These are phyloP conservation scores for Stegophylla sp. DNA, from an alignment of 2,888 invertebrate genomes.

Conservation along the genomic window DNA sequence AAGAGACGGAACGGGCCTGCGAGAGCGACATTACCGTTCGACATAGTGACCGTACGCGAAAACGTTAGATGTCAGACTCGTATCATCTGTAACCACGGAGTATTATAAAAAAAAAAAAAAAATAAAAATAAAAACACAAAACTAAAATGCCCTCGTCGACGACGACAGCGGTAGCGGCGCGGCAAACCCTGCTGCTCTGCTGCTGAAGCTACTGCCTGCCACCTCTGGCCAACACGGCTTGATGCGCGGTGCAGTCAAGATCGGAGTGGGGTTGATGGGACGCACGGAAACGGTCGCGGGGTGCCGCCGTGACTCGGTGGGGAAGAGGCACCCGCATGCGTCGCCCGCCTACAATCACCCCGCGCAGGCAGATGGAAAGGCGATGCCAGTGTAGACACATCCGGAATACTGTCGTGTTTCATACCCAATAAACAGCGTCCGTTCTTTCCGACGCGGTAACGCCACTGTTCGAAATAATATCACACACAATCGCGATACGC, in stretches of 20 bases:
- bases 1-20: neutral
- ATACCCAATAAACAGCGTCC: neutral
- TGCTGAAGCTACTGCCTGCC: conserved; percentile 2
- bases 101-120: conserved; percentile 7
- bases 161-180: neutral
- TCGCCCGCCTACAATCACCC: neutral
- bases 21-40: neutral
- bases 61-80: conserved; percentile 49
- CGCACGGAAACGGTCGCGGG: neutral
- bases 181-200: conserved; percentile 1
- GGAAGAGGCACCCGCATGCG: neutral
- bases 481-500: no score
- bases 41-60: conserved; percentile 34
- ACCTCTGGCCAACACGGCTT: conserved; percentile 5
- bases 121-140: conserved; percentile 26
- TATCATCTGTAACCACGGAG: conserved; percentile 42
- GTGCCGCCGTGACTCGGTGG: neutral
- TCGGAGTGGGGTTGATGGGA: neutral
- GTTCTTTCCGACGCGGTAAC: neutral
- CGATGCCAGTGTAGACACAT: conserved; percentile 38
- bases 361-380: neutral
- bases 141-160: conserved; percentile 24
- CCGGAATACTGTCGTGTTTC: neutral
- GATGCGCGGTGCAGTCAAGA: neutral
- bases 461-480: neutral